These are phyloP conservation scores for Eueremaeus valkanovi DNA, from an alignment of 2,888 invertebrate species.

Conservation along the genomic window DNA sequence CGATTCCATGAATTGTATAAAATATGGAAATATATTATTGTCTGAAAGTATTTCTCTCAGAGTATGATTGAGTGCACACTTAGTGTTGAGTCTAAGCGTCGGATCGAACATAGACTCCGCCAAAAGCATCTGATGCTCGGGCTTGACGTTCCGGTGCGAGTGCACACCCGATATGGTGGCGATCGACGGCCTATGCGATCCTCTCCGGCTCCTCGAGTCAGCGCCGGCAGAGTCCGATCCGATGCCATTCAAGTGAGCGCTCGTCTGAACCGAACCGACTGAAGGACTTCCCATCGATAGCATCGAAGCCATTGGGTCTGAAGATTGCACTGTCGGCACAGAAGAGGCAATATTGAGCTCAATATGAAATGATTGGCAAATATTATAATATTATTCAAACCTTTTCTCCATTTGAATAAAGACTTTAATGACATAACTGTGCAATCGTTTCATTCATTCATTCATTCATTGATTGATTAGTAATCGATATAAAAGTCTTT, in stretches of 20 bases:
- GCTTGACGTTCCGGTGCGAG: slow-evolving; percentile 40
- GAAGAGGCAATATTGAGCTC: background rate
- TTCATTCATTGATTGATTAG: background rate
- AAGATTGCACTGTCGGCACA: background rate
- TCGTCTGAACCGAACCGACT: background rate
- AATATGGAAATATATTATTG: slow-evolving; percentile 73
- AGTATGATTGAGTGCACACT: slow-evolving; percentile 63
- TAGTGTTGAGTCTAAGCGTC: slow-evolving; percentile 43
- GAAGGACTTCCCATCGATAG: background rate
- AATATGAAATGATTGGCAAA: background rate
- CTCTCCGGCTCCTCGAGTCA: background rate
- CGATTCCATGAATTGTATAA: slow-evolving; percentile 80
- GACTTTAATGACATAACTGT: slow-evolving; percentile 1
- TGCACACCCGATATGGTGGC: slow-evolving; percentile 37
- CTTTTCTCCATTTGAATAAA: slow-evolving; percentile 11
- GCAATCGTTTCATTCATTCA: background rate
- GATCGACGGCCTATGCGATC: background rate
- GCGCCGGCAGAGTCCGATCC: background rate
- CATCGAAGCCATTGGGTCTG: background rate
- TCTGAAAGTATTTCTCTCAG: slow-evolving; percentile 71
- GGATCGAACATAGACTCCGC: slow-evolving; percentile 47
- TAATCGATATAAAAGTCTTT: too few species aligned
- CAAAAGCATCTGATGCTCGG: slow-evolving; percentile 39
- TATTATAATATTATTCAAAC: background rate
- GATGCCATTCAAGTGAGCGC: slow-evolving; percentile 1